phyloP scores from a whole-genome alignment of 2,113 vertebrate genomes.

The Tenrec ecaudatus region DNA sequence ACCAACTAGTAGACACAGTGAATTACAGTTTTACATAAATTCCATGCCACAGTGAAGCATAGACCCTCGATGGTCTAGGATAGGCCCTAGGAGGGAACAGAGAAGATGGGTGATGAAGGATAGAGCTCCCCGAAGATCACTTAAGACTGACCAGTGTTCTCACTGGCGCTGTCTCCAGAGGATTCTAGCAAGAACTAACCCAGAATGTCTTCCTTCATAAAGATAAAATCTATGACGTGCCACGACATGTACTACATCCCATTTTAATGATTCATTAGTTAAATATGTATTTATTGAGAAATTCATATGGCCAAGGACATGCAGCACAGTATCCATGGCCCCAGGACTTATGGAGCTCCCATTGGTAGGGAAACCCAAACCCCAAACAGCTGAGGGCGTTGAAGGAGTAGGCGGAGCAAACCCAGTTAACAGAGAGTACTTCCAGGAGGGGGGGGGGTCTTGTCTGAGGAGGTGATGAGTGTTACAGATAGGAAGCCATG shows the following conservation, averaged over 20 bases:
- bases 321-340: background rate
- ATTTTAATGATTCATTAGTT: slow-evolving; percentile 22
- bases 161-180: background rate
- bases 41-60: background rate
- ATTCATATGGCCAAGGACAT: background rate
- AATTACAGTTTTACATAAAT: background rate
- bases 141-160: background rate
- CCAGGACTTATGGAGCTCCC: background rate
- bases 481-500: background rate
- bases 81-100: background rate
- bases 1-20: background rate
- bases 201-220: background rate
- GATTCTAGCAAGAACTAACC: background rate
- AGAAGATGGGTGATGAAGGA: accelerated
- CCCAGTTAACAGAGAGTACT: background rate
- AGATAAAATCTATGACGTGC: background rate
- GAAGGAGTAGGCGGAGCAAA: background rate
- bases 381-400: too few relatives aligned
- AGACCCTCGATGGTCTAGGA: too few relatives aligned
- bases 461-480: background rate
- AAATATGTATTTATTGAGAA: background rate
- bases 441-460: background rate
- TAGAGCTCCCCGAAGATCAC: background rate
- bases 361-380: background rate
- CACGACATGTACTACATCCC: background rate